Evolutionary conservation across 1,140 invertebrate species (phyloP).

Genomic region (Drosophila willistoni): DNA sequence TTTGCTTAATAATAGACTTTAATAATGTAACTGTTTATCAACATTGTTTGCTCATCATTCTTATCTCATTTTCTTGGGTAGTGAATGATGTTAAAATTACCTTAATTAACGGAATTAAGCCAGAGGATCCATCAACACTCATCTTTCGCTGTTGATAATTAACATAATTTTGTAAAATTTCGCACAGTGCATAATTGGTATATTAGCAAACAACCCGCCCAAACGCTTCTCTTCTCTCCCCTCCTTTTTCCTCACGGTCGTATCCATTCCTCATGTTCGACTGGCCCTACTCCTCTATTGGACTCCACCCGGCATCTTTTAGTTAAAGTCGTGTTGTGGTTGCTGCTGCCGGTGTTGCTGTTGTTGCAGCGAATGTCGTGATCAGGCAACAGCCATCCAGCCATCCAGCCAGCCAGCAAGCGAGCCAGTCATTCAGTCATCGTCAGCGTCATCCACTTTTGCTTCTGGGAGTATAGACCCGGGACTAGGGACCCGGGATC

Average conservation of each 20-base stretch:
- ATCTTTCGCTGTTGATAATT: slow-evolving; percentile 11
- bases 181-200: slow-evolving; percentile 58
- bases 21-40: neutral
- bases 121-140: neutral
- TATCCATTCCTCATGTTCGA: neutral
- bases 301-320: slow-evolving; percentile 15
- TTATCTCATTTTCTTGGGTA: neutral
- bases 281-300: neutral
- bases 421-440: slow-evolving; percentile 13
- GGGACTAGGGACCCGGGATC: too few species aligned
- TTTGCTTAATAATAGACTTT: neutral
- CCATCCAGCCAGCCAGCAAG: too few species aligned
- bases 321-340: slow-evolving; percentile 15
- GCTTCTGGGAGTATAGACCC: slow-evolving; percentile 8
- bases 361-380: slow-evolving; percentile 64
- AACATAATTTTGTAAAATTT: slow-evolving; percentile 25
- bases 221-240: neutral
- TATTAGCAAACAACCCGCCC: slow-evolving; percentile 35
- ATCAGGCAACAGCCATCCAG: slow-evolving; percentile 29
- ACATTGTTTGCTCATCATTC: neutral
- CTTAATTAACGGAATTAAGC: slow-evolving; percentile 3
- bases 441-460: slow-evolving; percentile 19
- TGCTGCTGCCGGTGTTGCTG: slow-evolving; percentile 20
- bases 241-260: neutral
- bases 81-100: slow-evolving; percentile 5